A percentile compares a stretch with the other conserved stretches of the same genome.
Evolutionary conservation across 2,888 invertebrate genomes (phyloP).

Genomic region (Oeneis ivallda): DNA sequence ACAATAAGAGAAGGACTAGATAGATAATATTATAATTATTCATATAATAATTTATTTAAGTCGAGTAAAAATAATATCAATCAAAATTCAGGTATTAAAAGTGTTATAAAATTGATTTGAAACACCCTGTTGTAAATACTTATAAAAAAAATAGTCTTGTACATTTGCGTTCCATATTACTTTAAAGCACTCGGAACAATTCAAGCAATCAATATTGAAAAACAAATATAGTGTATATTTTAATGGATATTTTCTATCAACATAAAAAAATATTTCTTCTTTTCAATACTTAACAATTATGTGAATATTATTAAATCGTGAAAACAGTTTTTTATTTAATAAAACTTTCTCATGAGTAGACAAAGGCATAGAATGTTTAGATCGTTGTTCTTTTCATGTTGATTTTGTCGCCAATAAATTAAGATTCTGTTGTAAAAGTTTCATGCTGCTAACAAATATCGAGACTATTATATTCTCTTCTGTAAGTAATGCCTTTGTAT

Average conservation of each 20-base stretch:
- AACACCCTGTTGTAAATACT: background rate
- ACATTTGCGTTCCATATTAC: background rate
- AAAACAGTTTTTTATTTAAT: background rate
- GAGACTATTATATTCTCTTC: background rate
- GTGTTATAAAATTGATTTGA: background rate
- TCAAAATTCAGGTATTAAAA: background rate
- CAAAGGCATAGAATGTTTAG: too few relatives aligned
- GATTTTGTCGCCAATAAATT: too few relatives aligned
- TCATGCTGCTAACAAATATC: background rate
- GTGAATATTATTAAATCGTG: background rate
- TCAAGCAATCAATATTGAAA: background rate
- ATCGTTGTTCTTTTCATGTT: background rate
- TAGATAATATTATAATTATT: background rate
- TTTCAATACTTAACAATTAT: background rate
- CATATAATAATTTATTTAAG: background rate
- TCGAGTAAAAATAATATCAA: background rate
- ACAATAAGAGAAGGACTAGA: conserved; percentile 13
- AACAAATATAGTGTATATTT: background rate
- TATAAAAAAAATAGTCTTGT: background rate
- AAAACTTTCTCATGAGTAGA: background rate
- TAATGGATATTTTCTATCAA: background rate
- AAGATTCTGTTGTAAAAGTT: background rate
- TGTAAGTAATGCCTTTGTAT: background rate
- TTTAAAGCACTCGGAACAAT: conserved; percentile 2
- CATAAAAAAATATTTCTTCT: background rate